Conservation (phyloP, 2,888 invertebrate genomes). For the Aporophyla nigra region DNA sequence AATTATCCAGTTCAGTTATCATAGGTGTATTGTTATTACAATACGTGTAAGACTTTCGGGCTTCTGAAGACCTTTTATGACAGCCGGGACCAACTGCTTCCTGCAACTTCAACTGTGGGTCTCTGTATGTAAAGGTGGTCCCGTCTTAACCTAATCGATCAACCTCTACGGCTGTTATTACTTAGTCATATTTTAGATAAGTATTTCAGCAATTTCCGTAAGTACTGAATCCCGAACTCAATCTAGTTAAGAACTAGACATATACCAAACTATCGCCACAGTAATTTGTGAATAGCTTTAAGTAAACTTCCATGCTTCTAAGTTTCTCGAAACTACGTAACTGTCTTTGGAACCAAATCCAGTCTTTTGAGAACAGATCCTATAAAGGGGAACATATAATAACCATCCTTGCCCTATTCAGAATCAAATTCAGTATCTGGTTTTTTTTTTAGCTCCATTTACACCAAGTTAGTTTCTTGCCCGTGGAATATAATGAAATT, state of each 20-base stretch:
- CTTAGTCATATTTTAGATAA: background rate
- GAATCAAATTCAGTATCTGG: background rate
- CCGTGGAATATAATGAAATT: background rate
- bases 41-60: background rate
- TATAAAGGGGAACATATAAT: constrained; percentile 10
- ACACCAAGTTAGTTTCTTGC: background rate
- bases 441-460: background rate
- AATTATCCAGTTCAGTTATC: too few relatives aligned
- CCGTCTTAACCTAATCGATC: too few relatives aligned
- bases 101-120: too few relatives aligned
- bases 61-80: background rate
- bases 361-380: constrained; percentile 33
- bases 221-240: constrained; percentile 11
- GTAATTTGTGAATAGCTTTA: constrained; percentile 44
- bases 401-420: background rate
- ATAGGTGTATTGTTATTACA: too few relatives aligned
- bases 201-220: constrained; percentile 10
- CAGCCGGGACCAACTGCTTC: background rate
- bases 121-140: too few relatives aligned
- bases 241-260: constrained; percentile 15
- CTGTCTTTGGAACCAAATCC: constrained; percentile 36
- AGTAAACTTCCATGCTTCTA: constrained; percentile 62
- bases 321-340: constrained; percentile 44
- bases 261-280: constrained; percentile 15
- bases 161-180: background rate